Percentiles rank a stretch among this genome's conserved stretches.
These are phyloP conservation scores for Bagarius yarrelli DNA, from an alignment of 2,113 vertebrate species.

Conservation along the genomic window DNA sequence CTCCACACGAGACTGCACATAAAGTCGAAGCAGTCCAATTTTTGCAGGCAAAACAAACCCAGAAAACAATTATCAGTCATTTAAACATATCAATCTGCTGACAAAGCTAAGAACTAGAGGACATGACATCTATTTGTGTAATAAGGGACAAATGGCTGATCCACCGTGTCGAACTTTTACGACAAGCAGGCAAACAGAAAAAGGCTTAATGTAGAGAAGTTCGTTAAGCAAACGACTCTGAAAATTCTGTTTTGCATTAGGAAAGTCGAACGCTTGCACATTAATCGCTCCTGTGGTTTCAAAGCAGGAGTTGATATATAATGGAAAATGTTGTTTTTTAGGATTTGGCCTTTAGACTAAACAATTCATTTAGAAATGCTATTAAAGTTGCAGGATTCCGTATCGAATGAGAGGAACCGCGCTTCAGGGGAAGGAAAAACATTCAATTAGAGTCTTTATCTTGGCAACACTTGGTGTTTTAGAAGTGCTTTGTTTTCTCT, in stretches of 20 bases:
- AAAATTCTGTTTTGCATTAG: constrained; percentile 43
- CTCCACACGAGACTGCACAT: constrained; percentile 1
- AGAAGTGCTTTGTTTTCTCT: constrained; percentile 1
- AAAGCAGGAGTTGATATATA: constrained; percentile 25
- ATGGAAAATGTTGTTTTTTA: constrained; percentile 33
- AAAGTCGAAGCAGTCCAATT: not conserved
- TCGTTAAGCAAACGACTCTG: constrained; percentile 33
- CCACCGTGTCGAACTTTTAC: constrained; percentile 4
- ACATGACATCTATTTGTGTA: not conserved
- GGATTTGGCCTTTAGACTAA: constrained; percentile 17
- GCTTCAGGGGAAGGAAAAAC: not conserved
- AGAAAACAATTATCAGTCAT: not conserved
- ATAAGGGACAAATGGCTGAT: constrained; percentile 12
- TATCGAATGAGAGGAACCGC: not conserved
- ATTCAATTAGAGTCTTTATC: not conserved
- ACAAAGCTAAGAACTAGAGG: constrained; percentile 2
- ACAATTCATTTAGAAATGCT: constrained; percentile 27
- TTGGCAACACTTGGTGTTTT: not conserved
- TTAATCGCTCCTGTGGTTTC: constrained; percentile 26
- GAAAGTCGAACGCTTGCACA: constrained; percentile 6
- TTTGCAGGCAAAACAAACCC: constrained; percentile 16
- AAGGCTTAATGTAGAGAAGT: constrained; percentile 2
- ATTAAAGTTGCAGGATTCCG: constrained; percentile 20
- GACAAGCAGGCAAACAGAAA: constrained; percentile 25
- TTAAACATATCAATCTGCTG: not conserved